Base-by-base conservation (phyloP, 2,113 vertebrate genomes). In the Sakesphorus luctuosus region DNA sequence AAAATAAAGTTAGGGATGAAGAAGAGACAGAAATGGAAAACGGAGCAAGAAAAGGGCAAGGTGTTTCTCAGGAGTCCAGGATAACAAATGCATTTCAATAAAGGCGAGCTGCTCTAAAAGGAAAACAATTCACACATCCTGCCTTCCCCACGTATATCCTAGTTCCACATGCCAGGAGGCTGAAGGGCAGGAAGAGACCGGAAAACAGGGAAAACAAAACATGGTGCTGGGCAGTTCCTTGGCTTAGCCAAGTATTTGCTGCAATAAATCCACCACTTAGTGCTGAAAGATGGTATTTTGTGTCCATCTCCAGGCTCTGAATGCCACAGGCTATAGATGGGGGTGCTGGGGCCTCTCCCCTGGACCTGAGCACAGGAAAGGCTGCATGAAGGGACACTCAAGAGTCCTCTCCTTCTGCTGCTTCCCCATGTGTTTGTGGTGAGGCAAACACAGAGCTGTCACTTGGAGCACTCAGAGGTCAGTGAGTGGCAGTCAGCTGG, bases 41-140 rank as follows among this genome's bases (percentile, higher is more conserved):
- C 1, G 84, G 92, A 94, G 94, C 88, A 87, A 87, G 88, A 35
- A 95, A 96, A 93, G 96, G 96, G 92, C 90, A 97, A 94, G 92
- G 80, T 87, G 88, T 71, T 96, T 90, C 83, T 87, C 66, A 14
- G 86, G 84, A 94, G 95, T 24, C n/a, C 87, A 73, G 83, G 86
- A 69, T 93, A 95, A 97, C 92, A 96, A 94, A 97, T 96, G 94
- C 94, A 93, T 94, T 92, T 96, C 93, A 96, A 97, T 97, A 97
- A 95, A 96, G 69, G 86, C 47, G 74, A 91, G 93, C 66, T 92
- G 85, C 88, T 95, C 80, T 96, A 96, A 96, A 96, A 95, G 92
- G 90, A 97, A 96, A 95, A 94, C 88, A 96, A 95, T 96, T 97
- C 92, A 82, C 90, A 82, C 69, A 24, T 74, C 85, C 92, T 35